Conservation (phyloP, 1,140 invertebrate species). For the Drosophila pruinosa region DNA sequence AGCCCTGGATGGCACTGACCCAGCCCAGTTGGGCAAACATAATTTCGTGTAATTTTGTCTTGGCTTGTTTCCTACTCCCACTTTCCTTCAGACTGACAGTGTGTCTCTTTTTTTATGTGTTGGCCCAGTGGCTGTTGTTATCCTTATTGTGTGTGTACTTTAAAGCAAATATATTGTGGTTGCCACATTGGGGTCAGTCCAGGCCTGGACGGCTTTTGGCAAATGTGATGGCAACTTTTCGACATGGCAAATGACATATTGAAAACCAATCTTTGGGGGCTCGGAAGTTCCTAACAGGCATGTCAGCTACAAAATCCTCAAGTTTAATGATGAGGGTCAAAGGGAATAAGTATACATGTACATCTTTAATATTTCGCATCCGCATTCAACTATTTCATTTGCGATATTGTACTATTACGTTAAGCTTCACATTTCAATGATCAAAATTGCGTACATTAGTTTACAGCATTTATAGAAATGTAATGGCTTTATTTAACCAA, state of each 20-base stretch:
- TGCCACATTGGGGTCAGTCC: not conserved
- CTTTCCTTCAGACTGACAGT: not conserved
- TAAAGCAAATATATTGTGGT: constrained; percentile 30
- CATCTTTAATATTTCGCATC: constrained; percentile 9
- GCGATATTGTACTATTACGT: not conserved
- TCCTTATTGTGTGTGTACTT: constrained; percentile 35
- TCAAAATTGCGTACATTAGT: not conserved
- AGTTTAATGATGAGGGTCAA: constrained; percentile 17
- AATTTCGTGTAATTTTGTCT: constrained; percentile 76
- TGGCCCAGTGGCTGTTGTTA: constrained; percentile 45
- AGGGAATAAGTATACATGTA: not conserved
- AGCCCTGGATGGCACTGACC: constrained; percentile 8
- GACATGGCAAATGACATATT: constrained; percentile 29
- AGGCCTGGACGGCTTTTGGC: not conserved
- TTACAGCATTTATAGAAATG: not conserved
- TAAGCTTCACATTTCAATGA: too few species aligned
- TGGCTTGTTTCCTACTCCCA: constrained; percentile 37
- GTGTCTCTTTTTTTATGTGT: constrained; percentile 37
- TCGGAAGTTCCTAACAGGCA: not conserved
- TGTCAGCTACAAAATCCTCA: constrained; percentile 6
- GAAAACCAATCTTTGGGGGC: constrained; percentile 13
- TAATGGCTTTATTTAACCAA: too few species aligned
- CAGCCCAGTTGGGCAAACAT: constrained; percentile 69
- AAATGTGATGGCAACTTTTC: constrained; percentile 19
- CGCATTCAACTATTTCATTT: not conserved